Evolutionary conservation across 2,113 vertebrate species (phyloP).

Genomic region (Dicrurus megarhynchus): DNA sequence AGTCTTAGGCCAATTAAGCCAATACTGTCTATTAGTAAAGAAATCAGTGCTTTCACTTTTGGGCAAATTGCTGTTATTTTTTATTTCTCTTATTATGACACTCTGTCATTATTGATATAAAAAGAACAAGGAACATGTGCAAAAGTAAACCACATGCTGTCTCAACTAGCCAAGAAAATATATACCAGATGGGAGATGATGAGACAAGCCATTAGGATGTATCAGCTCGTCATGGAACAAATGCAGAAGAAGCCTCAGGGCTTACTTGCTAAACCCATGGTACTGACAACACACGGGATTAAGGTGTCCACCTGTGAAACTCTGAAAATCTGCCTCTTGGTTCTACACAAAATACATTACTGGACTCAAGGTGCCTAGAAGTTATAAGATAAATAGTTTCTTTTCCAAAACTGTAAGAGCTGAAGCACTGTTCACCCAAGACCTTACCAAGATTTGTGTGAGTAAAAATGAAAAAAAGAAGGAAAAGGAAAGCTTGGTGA

Average conservation of each 20-base stretch:
- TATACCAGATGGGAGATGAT: slow-evolving; percentile 36
- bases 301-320: neutral
- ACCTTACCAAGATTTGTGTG: neutral
- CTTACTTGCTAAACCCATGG: neutral
- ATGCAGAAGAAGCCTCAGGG: neutral
- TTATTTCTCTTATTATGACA: slow-evolving; percentile 35
- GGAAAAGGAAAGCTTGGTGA: neutral
- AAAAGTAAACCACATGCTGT: slow-evolving; percentile 48
- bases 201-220: neutral
- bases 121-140: slow-evolving; percentile 56
- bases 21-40: neutral
- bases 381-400: neutral
- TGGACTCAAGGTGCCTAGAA: neutral
- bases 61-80: neutral
- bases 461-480: neutral
- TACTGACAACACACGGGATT: neutral
- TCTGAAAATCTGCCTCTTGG: neutral
- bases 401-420: neutral
- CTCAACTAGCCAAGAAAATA: slow-evolving; percentile 52
- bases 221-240: neutral
- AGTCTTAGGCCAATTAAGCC: neutral
- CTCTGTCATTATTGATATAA: slow-evolving; percentile 54
- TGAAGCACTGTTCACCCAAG: neutral
- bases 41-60: neutral
- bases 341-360: neutral